Evolutionary conservation across 2,888 invertebrate species (phyloP).

Genomic region (Danaus chrysippus): DNA sequence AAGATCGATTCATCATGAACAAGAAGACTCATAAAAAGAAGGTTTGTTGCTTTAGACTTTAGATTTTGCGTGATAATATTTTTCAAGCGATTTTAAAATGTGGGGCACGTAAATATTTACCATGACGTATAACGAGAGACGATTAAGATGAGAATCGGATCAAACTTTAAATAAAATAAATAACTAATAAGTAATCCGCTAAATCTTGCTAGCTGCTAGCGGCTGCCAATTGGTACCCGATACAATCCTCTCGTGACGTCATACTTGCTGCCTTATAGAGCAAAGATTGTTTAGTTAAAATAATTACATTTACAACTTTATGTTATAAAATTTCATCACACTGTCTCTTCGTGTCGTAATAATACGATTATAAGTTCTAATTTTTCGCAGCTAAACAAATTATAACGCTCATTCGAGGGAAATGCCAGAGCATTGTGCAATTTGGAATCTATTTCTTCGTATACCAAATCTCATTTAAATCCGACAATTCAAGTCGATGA

Average conservation of each 20-base stretch:
- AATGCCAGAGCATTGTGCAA: no score
- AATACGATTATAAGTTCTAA: no score
- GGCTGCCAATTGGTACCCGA: neutral
- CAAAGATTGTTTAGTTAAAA: neutral
- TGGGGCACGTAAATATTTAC: conserved; percentile 29
- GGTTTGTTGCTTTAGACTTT: conserved; percentile 42
- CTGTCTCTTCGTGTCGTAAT: no score
- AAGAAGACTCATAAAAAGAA: conserved; percentile 73
- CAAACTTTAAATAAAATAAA: neutral
- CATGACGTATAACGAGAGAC: neutral
- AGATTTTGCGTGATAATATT: neutral
- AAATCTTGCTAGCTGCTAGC: neutral
- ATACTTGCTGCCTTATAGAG: neutral
- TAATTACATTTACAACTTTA: no score
- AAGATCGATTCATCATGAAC: conserved; percentile 48
- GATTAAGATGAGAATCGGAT: conserved; percentile 1
- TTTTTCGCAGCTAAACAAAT: no score
- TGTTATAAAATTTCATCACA: no score
- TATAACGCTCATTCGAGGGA: no score
- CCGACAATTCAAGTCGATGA: conserved; percentile 1
- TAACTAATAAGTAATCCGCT: neutral
- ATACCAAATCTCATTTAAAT: neutral
- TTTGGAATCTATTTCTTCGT: no score
- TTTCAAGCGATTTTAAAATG: neutral
- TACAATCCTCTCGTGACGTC: neutral